phyloP scores from a whole-genome alignment of 2,113 vertebrate genomes.

The Siphamia tubifer region DNA sequence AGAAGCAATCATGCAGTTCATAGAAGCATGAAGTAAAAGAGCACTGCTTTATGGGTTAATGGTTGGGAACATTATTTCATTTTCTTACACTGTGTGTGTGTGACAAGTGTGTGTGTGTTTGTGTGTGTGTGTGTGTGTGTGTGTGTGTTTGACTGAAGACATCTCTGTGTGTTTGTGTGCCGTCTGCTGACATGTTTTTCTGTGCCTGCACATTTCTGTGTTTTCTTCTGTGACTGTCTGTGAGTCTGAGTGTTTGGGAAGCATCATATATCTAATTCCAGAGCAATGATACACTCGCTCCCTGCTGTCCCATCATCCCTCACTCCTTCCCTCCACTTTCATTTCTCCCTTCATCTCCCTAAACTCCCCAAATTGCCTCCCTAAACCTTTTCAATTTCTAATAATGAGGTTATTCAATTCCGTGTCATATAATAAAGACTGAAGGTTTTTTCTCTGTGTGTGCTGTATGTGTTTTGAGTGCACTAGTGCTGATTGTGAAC shows the following conservation, averaged over 20 bases:
- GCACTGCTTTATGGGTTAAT: background rate
- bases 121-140: background rate
- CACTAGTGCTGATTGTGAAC: background rate
- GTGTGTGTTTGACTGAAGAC: background rate
- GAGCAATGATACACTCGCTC: slow-evolving; percentile 18
- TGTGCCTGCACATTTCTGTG: background rate
- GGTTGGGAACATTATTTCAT: slow-evolving; percentile 1
- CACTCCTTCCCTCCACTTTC: slow-evolving; percentile 16
- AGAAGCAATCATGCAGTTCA: background rate
- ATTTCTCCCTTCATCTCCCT: slow-evolving; percentile 3
- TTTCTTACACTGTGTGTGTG: background rate
- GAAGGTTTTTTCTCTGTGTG: background rate
- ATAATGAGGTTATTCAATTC: background rate
- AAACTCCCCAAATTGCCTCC: slow-evolving; percentile 5
- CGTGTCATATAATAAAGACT: background rate
- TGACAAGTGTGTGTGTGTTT: background rate
- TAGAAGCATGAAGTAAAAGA: background rate
- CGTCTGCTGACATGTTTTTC: background rate
- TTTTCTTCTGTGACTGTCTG: background rate
- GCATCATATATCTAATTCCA: slow-evolving; percentile 29
- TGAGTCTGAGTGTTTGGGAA: background rate
- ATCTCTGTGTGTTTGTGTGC: background rate
- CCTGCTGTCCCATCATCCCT: slow-evolving; percentile 18
- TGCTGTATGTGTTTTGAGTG: background rate
- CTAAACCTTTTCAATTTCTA: background rate